Conservation (phyloP, 1,140 invertebrate genomes). For the Pseudachorutes palmiensis region DNA sequence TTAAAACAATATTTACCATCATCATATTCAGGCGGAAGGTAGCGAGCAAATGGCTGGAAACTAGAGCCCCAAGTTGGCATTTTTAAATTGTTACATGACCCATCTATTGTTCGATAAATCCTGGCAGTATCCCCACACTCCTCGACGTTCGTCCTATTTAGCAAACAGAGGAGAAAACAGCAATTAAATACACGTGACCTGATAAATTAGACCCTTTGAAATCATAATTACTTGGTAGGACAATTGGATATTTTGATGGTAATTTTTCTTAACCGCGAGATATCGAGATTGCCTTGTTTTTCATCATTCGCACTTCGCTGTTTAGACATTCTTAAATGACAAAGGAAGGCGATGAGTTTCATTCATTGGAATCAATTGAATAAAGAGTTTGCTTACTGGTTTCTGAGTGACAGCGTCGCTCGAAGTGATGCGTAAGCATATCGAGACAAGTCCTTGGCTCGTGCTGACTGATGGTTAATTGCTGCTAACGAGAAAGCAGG, state of each 20-base stretch:
- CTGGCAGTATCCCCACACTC: neutral
- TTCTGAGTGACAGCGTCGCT: constrained; percentile 45
- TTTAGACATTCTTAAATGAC: constrained; percentile 26
- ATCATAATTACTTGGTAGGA: constrained; percentile 31
- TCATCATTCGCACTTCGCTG: constrained; percentile 35
- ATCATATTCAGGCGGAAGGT: constrained; percentile 69
- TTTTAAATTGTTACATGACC: constrained; percentile 73
- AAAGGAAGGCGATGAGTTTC: neutral
- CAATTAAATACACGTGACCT: too few species aligned
- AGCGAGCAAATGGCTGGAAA: constrained; percentile 65
- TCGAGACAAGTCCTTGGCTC: constrained; percentile 53
- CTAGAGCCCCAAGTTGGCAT: constrained; percentile 64
- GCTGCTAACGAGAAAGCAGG: constrained; percentile 64
- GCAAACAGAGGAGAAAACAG: neutral
- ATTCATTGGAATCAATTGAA: neutral
- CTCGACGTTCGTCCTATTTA: neutral
- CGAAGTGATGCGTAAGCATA: constrained; percentile 61
- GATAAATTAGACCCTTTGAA: too few species aligned
- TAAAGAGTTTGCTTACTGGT: constrained; percentile 37
- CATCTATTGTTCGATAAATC: constrained; percentile 65
- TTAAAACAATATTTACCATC: constrained; percentile 53
- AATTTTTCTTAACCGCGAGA: constrained; percentile 27
- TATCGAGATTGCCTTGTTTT: constrained; percentile 25
- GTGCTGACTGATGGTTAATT: constrained; percentile 60
- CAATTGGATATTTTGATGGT: constrained; percentile 26